Evolutionary conservation across 2,113 vertebrate genomes (phyloP), one percentile per base, ranked within the genome.

Genomic region (Hippopotamus amphibius): DNA sequence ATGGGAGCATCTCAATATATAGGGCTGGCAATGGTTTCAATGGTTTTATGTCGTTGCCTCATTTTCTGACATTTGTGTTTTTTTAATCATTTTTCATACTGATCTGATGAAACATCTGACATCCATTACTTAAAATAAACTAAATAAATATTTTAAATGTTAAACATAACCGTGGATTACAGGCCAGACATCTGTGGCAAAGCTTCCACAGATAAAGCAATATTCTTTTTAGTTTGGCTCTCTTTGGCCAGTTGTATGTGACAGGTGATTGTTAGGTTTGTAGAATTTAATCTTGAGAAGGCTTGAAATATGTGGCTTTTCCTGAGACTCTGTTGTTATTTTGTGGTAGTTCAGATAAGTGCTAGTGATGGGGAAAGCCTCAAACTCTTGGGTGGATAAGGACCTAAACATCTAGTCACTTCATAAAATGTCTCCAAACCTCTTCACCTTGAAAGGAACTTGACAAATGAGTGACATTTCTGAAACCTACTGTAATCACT

Each of bases 401-500:
- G 33, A 63, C 79, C 0, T 5, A 91, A 93, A 97, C 80, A 96
- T 86, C 46, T 2, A 14, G 21, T 96, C 41, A 57, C 77, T 96
- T 88, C 9, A 13, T 48, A 30, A 61, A 87, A 79, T 28, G 76
- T 77, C 65, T 93, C 55, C 61, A 86, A 88, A 33, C 48, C 88
- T 41, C 88, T 97, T 92, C 26, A 79, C 37, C 61, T 90, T 88
- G 30, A 57, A 90, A 95, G 88, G 71, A 76, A 82, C 37, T 26
- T 43, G 50, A 72, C 66, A 90, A 69, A 92, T 0, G 1, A 96
- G 81, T 65, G 77, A 71, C 41, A 53, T 96, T 96, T 92, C 88
- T 80, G 43, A 63, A 87, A 91, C 19, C 22, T 61, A n/a, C 57
- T 80, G 6, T 76, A 66, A 89, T 37, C 86, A 69, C 41, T 88